Conservation (phyloP, 2,797 vertebrate species). For the Mallotus villosus region DNA sequence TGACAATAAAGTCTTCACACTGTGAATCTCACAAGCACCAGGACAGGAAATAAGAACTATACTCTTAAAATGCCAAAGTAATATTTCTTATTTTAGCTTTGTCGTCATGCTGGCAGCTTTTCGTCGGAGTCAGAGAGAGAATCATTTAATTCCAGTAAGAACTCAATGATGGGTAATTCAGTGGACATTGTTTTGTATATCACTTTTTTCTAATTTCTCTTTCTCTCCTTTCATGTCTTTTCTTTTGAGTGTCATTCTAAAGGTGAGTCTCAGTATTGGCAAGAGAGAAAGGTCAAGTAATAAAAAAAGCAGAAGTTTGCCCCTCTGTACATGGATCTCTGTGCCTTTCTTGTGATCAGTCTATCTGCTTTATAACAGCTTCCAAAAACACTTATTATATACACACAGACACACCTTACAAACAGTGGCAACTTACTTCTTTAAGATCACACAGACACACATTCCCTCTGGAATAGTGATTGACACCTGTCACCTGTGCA, state of each 20-base stretch:
- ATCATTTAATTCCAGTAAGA: not conserved
- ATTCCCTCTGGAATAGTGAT: conserved; percentile 30
- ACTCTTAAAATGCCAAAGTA: conserved; percentile 7
- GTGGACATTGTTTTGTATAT: not conserved
- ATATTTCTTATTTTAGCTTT: not conserved
- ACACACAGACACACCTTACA: not conserved
- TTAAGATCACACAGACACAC: not conserved
- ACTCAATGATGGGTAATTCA: not conserved
- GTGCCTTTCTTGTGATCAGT: not conserved
- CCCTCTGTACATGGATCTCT: not conserved
- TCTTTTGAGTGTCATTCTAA: not conserved
- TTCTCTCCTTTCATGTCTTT: not conserved
- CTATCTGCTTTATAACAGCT: too few species aligned
- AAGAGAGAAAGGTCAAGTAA: conserved; percentile 29
- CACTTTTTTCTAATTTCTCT: not conserved
- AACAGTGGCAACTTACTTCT: not conserved
- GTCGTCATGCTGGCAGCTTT: not conserved
- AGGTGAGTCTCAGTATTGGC: conserved; percentile 12
- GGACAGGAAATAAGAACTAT: not conserved
- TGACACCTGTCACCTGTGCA: conserved; percentile 53
- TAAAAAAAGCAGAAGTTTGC: conserved; percentile 24
- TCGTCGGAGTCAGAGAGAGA: not conserved
- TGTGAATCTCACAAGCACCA: not conserved
- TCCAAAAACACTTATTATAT: too few species aligned
- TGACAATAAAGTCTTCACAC: not conserved